phyloP scores from a whole-genome alignment of 2,888 invertebrate species.

The Lumbricus terrestris region DNA sequence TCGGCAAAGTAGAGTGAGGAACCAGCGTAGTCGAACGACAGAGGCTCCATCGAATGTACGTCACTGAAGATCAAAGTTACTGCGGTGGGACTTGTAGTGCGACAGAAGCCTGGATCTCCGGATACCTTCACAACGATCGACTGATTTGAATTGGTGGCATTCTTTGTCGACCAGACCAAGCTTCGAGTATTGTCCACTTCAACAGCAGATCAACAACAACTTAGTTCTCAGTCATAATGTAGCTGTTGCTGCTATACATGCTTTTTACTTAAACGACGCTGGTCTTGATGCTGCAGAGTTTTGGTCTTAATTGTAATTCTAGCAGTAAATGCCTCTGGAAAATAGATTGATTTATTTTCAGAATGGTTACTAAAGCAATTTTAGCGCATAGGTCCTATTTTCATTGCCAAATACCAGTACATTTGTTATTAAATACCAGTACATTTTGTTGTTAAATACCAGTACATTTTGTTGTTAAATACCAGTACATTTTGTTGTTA shows the following conservation, averaged over 20 bases:
- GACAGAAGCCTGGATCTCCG: background rate
- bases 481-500: too few species aligned
- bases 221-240: background rate
- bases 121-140: background rate
- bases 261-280: background rate
- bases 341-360: too few species aligned
- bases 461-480: too few species aligned
- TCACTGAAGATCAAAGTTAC: background rate
- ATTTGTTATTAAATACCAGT: too few species aligned
- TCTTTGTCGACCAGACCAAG: background rate
- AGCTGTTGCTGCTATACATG: background rate
- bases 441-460: too few species aligned
- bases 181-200: background rate
- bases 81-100: background rate
- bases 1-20: background rate
- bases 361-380: too few species aligned
- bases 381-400: too few species aligned
- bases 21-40: background rate
- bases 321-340: too few species aligned
- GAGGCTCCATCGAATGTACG: background rate
- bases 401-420: too few species aligned
- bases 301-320: background rate
- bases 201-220: background rate
- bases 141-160: background rate
- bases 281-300: background rate